Evolutionary conservation across 2,888 invertebrate species (phyloP).

Genomic region (Acanthoscelides obtectus): DNA sequence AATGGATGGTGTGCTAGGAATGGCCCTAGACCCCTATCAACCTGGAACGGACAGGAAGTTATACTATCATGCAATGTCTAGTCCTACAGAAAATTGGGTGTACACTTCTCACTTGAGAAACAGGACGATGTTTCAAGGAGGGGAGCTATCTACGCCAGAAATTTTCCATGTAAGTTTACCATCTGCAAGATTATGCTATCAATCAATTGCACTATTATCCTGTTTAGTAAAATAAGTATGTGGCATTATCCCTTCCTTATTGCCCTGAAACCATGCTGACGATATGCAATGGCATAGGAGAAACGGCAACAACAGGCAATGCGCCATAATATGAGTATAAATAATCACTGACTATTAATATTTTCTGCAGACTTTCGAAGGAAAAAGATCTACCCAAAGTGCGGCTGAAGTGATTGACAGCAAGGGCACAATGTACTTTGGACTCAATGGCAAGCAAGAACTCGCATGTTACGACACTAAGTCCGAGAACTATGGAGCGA

Average conservation of each 20-base stretch:
- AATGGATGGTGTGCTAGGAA: slow-evolving; percentile 69
- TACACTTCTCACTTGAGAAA: slow-evolving; percentile 59
- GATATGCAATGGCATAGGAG: too few relatives aligned
- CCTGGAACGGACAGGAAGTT: slow-evolving; percentile 52
- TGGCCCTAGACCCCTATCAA: slow-evolving; percentile 61
- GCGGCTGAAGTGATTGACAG: slow-evolving; percentile 69
- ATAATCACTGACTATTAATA: too few relatives aligned
- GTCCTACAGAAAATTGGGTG: slow-evolving; percentile 62
- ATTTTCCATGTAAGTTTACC: slow-evolving; percentile 55
- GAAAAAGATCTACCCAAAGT: slow-evolving; percentile 59
- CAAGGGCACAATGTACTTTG: slow-evolving; percentile 67
- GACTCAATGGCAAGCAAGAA: slow-evolving; percentile 61
- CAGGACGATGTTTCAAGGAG: slow-evolving; percentile 47
- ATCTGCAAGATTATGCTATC: too few relatives aligned
- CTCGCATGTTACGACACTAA: slow-evolving; percentile 75
- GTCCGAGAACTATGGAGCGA: slow-evolving; percentile 53
- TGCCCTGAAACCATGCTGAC: too few relatives aligned
- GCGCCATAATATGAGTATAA: too few relatives aligned
- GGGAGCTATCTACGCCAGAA: slow-evolving; percentile 51
- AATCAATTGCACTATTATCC: too few relatives aligned
- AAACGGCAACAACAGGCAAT: too few relatives aligned
- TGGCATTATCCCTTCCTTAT: too few relatives aligned
- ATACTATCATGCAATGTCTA: slow-evolving; percentile 67
- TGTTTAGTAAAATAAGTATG: too few relatives aligned
- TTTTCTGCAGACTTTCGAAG: slow-evolving; percentile 48